Base-by-base conservation (phyloP, 2,797 vertebrate species). In the Pachyuromys duprasi region DNA sequence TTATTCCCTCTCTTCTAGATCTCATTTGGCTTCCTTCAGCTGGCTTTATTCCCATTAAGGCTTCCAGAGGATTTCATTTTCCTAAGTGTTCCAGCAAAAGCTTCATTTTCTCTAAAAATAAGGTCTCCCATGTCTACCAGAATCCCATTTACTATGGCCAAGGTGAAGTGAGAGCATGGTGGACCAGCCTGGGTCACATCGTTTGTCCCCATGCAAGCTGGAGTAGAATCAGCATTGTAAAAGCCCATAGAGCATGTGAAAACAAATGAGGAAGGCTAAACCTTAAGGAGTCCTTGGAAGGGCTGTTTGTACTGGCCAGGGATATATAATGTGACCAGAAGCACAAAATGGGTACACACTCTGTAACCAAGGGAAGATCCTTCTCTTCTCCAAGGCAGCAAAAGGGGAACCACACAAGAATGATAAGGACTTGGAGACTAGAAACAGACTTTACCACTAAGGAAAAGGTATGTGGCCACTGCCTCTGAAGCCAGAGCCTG, bases 1-100 rank as follows among this genome's bases (percentile, higher is more conserved):
- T 26, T n/a, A 55, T 70, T 18, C 74, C 60, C 20, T 93, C 20
- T 93, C 28, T 57, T 18, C n/a, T 39, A 20, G 31, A 17, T 42
- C 20, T 7, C 31, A 26, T 20, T 67, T 53, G 45, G 28, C 45
- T 45, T 57, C 55, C 26, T n/a, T 76, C 69, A 31, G 12, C 36
- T 53, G 42, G 36, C 74, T 80, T 84, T 65, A 90, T 24, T 36
- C 11, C 31, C 0, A 75, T 31, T 75, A 62, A 65, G 33, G 18
- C 45, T 33, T 92, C 65, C 70, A 7, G 39, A 49, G 28, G 65
- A 36, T 72, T 83, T 95, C 17, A 91, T 3, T 36, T 95, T 80
- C 70, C 57, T 76, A 14, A 69, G 7, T 49, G n/a, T 89, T 82
- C 22, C 33, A 70, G 2, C 36, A 63, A 76, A 78, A 69, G 22